Base-by-base conservation (phyloP, 2,888 invertebrate species). In the Antitype chi region DNA sequence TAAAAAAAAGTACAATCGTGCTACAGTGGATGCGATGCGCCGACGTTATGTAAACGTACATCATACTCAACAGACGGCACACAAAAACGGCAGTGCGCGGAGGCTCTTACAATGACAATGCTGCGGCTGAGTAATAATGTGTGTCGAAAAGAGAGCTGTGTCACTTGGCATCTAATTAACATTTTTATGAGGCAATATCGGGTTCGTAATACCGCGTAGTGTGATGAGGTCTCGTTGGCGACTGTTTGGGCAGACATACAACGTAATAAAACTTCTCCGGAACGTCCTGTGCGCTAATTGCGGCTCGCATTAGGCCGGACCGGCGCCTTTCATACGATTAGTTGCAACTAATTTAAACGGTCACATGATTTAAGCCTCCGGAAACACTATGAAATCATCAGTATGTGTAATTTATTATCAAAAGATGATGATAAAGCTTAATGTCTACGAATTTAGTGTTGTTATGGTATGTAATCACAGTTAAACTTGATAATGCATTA, bases 221-320 rank as follows among this genome's bases (percentile, higher is more conserved):
- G 88, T 87, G 87, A 87, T 84, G 83, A 78, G 81, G 84, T 81
- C 84, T 75, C 78, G 79, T 84, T 77, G 60, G 76, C 70, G 76
- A 80, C 64, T 74, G 78, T 89, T 91, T 88, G 82, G 85, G 76
- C 81, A 87, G 86, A 88, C 92, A 93, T 94, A 94, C 93, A 90
- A 90, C 85, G 89, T 90, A 93, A 93, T 94, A 92, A 94, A 93
- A 92, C 90, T 92, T 91, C 92, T 92, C 93, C 92, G 92, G 91
- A 85, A 90, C 90, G 90, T 91, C 92, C 90, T 88, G 88, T 88
- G 90, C 88, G 91, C 93, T 95, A 95, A 95, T 95, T 95, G 93
- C 93, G 86, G 83, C 85, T 80, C 88, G 90, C 93, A 94, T 94
- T 93, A 93, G 91, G 89, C 78, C 82, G 70, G 85, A 82, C 84